Evolutionary conservation across 2,888 invertebrate genomes (phyloP), one percentile per base, ranked within the genome.

Genomic region (Habrosyne pyritoides): DNA sequence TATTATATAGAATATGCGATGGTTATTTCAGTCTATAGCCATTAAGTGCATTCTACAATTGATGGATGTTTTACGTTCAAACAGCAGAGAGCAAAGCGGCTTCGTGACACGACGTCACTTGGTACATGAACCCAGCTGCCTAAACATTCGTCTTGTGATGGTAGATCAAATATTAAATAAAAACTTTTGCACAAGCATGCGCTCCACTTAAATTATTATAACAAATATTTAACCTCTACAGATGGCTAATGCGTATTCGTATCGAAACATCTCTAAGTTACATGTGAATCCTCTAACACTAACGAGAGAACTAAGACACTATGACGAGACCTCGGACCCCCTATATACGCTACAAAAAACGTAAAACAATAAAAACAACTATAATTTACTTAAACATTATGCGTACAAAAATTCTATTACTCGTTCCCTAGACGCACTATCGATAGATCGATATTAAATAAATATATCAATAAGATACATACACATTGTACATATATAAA

Each of bases 321-420:
- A 82, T 67, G 72, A 67, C 74, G 77, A 76, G 75, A 66, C 73
- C 67, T 68, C 61, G 61, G 73, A 75, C 78, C 73, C 77, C 70
- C 77, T 77, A 75, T 73, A 83, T 81, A 83, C 75, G 75, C 80
- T 85, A 83, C 66, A 80, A 79, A 81, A 80, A 77, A 79, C 72
- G 75, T 80, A 83, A 85, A 87, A 84, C 81, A 83, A 89, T 86
- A 89, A 89, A 90, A 91, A 90, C 88, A 88, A 89, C 85, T 91
- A 87, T 90, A 91, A 91, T 89, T 90, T 89, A 91, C 91, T 91
- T 91, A 91, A 73, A 86, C 81, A 88, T 89, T 89, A 91, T 87
- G 90, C 91, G 86, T 91, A 90, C 84, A 91, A 91, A 89, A 89
- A 81, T 77, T 80, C 79, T 88, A 88, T 83, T 82, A 81, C 65